A percentile compares a stretch with the other conserved stretches of the same genome.
phyloP scores from a whole-genome alignment of 1,140 invertebrate species.

The Diachasmimorpha longicaudata region DNA sequence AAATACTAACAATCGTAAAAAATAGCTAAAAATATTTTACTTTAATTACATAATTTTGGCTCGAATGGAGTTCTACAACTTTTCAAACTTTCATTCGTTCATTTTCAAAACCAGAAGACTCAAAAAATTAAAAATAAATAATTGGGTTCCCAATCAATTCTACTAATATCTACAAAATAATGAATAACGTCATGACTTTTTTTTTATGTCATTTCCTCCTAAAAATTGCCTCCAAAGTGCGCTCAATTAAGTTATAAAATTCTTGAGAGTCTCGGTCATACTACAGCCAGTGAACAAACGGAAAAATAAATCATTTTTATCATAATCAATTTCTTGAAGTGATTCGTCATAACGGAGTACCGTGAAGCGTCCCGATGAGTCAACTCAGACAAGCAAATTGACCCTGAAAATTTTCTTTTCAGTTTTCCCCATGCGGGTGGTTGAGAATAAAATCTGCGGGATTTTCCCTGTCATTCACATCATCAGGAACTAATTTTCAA shows the following conservation, averaged over 20 bases:
- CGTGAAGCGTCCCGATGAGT: background rate
- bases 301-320: conserved; percentile 8
- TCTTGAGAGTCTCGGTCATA: background rate
- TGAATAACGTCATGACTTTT: no score
- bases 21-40: no score
- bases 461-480: background rate
- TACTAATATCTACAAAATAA: no score
- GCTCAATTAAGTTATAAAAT: background rate
- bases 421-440: background rate
- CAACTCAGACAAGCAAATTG: background rate
- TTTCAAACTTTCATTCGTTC: no score
- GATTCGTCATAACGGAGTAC: background rate
- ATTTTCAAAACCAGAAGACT: no score
- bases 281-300: background rate
- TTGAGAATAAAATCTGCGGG: background rate
- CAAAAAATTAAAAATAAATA: no score
- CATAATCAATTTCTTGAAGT: conserved; percentile 2
- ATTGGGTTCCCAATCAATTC: no score
- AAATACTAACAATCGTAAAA: no score
- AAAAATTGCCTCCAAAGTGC: no score
- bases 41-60: no score
- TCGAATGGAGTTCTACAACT: no score
- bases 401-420: background rate
- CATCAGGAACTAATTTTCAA: background rate
- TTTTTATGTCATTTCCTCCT: no score